These are phyloP conservation scores for Falcunculus frontatus DNA, from an alignment of 2,113 vertebrate species.

Conservation along the genomic window DNA sequence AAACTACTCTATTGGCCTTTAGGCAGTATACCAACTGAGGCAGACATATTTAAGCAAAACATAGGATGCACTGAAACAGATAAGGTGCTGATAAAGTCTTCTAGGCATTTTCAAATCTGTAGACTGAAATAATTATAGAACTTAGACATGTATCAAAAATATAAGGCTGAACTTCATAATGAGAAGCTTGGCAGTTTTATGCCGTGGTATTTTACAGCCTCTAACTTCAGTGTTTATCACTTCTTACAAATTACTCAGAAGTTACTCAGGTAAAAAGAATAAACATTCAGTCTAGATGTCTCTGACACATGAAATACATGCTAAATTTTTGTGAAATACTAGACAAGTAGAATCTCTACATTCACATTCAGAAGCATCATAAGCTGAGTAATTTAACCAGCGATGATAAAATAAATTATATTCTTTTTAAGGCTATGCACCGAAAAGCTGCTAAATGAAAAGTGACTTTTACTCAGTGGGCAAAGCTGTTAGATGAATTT, in stretches of 20 bases:
- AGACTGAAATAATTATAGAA: neutral
- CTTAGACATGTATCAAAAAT: neutral
- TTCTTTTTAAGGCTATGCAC: neutral
- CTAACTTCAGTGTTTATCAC: neutral
- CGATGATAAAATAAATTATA: neutral
- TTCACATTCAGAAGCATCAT: neutral
- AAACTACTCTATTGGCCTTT: slow-evolving; percentile 19
- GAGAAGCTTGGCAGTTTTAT: neutral
- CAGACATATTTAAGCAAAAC: slow-evolving; percentile 36
- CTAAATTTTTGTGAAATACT: neutral
- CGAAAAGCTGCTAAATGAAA: neutral
- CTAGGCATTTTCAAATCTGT: neutral
- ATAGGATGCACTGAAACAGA: neutral
- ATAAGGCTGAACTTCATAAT: neutral
- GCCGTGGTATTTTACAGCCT: neutral
- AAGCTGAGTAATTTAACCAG: neutral
- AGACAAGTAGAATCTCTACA: neutral
- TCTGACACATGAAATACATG: neutral
- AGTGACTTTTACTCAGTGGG: neutral
- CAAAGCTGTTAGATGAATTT: neutral
- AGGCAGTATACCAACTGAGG: slow-evolving; percentile 8
- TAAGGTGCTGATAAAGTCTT: slow-evolving; percentile 42
- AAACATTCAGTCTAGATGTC: neutral
- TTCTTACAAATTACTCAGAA: neutral
- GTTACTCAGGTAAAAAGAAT: neutral